phyloP scores from a whole-genome alignment of 1,140 invertebrate species.

The Idris sp. region DNA sequence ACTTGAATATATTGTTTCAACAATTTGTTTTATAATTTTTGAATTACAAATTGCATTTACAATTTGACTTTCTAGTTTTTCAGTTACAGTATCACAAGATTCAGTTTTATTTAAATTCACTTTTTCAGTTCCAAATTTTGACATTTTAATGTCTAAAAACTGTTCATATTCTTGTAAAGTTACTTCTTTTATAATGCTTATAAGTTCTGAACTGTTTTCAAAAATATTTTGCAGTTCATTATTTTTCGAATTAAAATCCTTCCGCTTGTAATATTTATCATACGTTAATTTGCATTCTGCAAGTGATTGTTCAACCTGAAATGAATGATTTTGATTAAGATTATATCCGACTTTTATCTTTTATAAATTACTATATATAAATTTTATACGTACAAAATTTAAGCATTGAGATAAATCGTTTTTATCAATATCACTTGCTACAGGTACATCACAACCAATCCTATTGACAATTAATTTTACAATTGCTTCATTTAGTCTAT shows the following conservation, averaged over 20 bases:
- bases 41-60: conserved; percentile 73
- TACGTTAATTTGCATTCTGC: conserved; percentile 51
- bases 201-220: conserved; percentile 57
- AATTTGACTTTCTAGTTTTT: conserved; percentile 62
- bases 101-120: conserved; percentile 11
- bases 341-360: too few relatives aligned
- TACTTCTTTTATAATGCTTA: conserved; percentile 61
- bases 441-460: conserved; percentile 63
- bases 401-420: conserved; percentile 61
- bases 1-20: conserved; percentile 17
- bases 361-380: neutral
- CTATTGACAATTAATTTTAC: conserved; percentile 74
- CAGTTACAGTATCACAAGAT: conserved; percentile 12
- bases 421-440: conserved; percentile 42
- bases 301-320: conserved; percentile 65
- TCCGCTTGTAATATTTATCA: neutral
- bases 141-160: conserved; percentile 58
- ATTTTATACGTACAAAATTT: conserved; percentile 67
- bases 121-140: conserved; percentile 49
- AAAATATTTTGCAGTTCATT: conserved; percentile 52
- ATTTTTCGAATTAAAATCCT: conserved; percentile 3
- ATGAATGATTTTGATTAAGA: conserved; percentile 4
- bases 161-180: conserved; percentile 58
- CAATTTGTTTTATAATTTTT: conserved; percentile 61
- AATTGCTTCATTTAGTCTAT: conserved; percentile 74